phyloP scores from a whole-genome alignment of 2,113 vertebrate species.

The Colaptes auratus region DNA sequence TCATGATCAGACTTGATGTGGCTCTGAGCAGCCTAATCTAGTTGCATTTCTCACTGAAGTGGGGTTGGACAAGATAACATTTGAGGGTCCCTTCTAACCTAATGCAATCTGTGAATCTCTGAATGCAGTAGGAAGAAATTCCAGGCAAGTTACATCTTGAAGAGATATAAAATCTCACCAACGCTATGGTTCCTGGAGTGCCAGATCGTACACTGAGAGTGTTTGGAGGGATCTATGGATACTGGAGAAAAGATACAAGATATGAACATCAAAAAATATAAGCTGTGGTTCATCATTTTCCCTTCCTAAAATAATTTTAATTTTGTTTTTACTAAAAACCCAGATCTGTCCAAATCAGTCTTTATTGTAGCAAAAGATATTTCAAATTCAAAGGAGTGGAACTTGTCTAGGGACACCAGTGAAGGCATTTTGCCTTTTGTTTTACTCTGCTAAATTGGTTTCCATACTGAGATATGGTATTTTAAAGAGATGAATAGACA shows the following conservation, averaged over 20 bases:
- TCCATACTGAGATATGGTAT: neutral
- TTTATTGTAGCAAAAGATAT: neutral
- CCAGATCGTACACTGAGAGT: neutral
- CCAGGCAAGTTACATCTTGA: neutral
- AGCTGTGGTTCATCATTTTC: neutral
- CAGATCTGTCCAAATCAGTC: neutral
- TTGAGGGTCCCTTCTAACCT: too few relatives aligned
- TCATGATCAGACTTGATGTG: too few relatives aligned
- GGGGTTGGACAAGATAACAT: too few relatives aligned
- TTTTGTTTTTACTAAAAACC: neutral
- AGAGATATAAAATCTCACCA: neutral
- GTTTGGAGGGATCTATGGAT: neutral
- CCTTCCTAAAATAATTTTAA: neutral
- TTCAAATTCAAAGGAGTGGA: neutral
- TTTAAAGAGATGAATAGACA: neutral
- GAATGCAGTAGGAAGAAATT: neutral
- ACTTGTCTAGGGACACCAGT: neutral
- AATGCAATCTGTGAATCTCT: too few relatives aligned
- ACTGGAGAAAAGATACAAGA: neutral
- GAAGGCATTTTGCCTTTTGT: neutral
- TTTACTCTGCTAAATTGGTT: neutral
- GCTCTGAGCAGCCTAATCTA: too few relatives aligned
- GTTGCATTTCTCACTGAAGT: too few relatives aligned
- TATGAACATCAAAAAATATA: neutral
- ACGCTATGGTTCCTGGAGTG: rapidly evolving